Evolutionary conservation across 2,888 invertebrate genomes (phyloP).

Genomic region (Agelastica alni): DNA sequence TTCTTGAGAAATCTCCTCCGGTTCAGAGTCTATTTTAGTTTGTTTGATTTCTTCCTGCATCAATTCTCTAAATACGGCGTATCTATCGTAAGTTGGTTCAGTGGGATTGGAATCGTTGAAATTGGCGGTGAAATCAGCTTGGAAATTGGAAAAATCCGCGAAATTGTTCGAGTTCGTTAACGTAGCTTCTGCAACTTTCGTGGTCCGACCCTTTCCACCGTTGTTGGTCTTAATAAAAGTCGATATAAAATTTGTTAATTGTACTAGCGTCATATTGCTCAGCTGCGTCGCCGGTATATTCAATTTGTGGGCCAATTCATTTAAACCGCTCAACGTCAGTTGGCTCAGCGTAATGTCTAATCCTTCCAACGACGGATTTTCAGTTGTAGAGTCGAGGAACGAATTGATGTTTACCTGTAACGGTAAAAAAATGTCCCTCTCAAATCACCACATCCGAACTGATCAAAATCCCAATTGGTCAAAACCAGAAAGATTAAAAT

Average conservation of each 20-base stretch:
- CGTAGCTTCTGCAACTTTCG: slow-evolving; percentile 1
- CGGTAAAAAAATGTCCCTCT: no score
- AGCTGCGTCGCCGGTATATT: slow-evolving; percentile 78
- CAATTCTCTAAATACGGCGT: slow-evolving; percentile 84
- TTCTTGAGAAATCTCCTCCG: slow-evolving; percentile 46
- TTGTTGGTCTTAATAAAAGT: slow-evolving; percentile 58
- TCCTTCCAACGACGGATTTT: slow-evolving; percentile 52
- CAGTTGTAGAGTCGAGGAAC: slow-evolving; percentile 47
- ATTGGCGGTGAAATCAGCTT: slow-evolving; percentile 68
- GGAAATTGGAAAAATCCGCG: slow-evolving; percentile 63
- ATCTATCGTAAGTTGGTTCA: slow-evolving; percentile 68
- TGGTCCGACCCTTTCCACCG: slow-evolving; percentile 33
- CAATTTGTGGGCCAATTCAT: slow-evolving; percentile 75
- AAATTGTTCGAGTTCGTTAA: slow-evolving; percentile 8
- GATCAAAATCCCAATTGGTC: no score
- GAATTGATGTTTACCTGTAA: slow-evolving; percentile 32
- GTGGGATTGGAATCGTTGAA: slow-evolving; percentile 63
- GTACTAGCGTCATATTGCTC: slow-evolving; percentile 84
- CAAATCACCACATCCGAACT: no score
- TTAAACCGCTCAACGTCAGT: slow-evolving; percentile 78
- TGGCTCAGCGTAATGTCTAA: slow-evolving; percentile 83
- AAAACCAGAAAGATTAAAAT: no score
- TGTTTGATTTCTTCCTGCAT: slow-evolving; percentile 76
- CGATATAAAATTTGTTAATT: slow-evolving; percentile 80
- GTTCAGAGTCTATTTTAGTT: slow-evolving; percentile 53